A percentile compares a stretch with the other conserved stretches of the same genome.
Conservation (phyloP, 2,113 vertebrate species). For the Silurus glanis region DNA sequence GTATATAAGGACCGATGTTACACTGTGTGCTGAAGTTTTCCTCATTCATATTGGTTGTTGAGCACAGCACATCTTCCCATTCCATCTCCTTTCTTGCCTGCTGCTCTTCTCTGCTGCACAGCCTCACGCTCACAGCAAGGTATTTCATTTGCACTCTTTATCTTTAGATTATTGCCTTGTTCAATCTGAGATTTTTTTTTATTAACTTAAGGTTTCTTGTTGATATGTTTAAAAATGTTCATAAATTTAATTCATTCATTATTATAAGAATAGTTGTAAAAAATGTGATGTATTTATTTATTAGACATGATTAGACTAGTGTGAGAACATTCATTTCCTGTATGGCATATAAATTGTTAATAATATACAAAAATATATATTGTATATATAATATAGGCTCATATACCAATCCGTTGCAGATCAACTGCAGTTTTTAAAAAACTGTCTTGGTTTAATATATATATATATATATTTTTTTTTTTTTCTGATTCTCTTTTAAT, state of each 20-base stretch:
- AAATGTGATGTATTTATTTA: background rate
- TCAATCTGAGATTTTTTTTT: background rate
- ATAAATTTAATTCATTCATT: background rate
- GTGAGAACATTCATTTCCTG: background rate
- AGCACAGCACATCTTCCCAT: constrained; percentile 30
- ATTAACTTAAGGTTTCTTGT: background rate
- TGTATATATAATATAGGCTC: background rate
- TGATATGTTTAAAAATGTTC: background rate
- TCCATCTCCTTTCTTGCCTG: constrained; percentile 9
- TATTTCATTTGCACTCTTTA: background rate
- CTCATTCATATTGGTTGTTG: constrained; percentile 38
- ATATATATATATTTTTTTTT: background rate
- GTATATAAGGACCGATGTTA: constrained; percentile 43
- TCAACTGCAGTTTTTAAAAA: background rate
- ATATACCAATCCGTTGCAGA: background rate
- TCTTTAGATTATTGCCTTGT: background rate
- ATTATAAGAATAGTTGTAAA: no score
- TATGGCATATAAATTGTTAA: background rate
- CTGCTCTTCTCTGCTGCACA: constrained; percentile 30
- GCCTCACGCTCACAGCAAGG: constrained; percentile 39
- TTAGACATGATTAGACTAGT: background rate
- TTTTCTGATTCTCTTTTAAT: background rate
- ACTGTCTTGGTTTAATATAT: background rate
- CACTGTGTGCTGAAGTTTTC: constrained; percentile 48
- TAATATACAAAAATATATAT: background rate